Conservation (phyloP, 2,888 invertebrate species). For the Scelioninae gen. 1 region DNA sequence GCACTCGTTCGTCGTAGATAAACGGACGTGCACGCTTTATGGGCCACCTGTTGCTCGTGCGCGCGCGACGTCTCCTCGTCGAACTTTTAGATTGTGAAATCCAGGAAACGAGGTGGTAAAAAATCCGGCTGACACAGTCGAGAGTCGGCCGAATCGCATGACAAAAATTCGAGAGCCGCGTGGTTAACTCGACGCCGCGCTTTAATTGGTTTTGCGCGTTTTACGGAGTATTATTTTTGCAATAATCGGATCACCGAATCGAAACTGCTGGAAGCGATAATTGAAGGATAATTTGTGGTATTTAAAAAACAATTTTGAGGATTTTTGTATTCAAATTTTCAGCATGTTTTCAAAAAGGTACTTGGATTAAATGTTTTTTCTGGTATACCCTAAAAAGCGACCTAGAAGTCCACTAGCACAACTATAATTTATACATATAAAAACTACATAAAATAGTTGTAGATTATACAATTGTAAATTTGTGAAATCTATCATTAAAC, state of each 20-base stretch:
- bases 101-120: slow-evolving; percentile 69
- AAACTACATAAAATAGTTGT: too few relatives aligned
- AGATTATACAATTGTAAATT: too few relatives aligned
- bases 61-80: slow-evolving; percentile 79
- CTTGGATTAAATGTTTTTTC: too few relatives aligned
- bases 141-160: slow-evolving; percentile 44
- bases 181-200: slow-evolving; percentile 22
- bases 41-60: slow-evolving; percentile 84
- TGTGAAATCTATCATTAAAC: too few relatives aligned
- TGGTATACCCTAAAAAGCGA: too few relatives aligned
- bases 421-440: too few relatives aligned
- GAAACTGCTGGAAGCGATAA: not conserved
- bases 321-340: too few relatives aligned
- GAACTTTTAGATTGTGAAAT: slow-evolving; percentile 79
- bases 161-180: slow-evolving; percentile 58
- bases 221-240: slow-evolving; percentile 7
- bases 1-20: slow-evolving; percentile 84
- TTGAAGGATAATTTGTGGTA: not conserved
- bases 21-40: slow-evolving; percentile 84
- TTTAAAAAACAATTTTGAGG: too few relatives aligned
- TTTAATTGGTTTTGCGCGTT: slow-evolving; percentile 52
- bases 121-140: slow-evolving; percentile 60
- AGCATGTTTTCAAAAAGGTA: too few relatives aligned
- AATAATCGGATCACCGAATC: slow-evolving; percentile 17
- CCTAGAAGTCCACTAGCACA: too few relatives aligned